Evolutionary conservation across 2,797 vertebrate genomes (phyloP), one percentile per base, ranked within the genome.

Genomic region (Mastacembelus armatus): DNA sequence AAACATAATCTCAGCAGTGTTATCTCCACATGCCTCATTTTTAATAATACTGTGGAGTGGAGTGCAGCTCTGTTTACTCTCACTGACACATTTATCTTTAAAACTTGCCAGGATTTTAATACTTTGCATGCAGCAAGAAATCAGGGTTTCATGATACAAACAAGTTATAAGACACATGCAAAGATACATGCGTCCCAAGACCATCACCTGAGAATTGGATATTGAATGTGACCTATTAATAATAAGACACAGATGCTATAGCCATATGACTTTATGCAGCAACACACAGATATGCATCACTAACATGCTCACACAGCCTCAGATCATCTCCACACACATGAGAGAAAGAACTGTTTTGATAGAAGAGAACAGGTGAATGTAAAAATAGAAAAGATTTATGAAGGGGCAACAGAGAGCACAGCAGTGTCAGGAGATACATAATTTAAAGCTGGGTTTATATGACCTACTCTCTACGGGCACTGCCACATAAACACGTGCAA

Each of bases 221-320:
- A 58, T 21, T 63, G 42, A 26, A 59, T 40, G 51, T 62, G 42
- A 74, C n/a, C n/a, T n/a, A 62, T 59, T 60, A 66, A 69, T 51
- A 67, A 67, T 58, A 32, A 7, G 42, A 29, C 42, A 55, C 57
- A 82, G 80, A 81, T 81, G 74, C 50, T 21, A 2, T 32, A 38
- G 38, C 59, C 83, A 77, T 74, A 67, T 81, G 72, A 60, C 19
- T 68, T 76, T 4, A 71, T 56, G 80, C 60, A 77, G 66, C 54
- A 55, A 32, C 33, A 35, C 35, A 65, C 81, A 60, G 35, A 84
- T 79, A 63, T 56, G 60, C 59, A 38, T 29, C 38, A 10, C 60
- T 51, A 49, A 58, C 19, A 56, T 35, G 24, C 16, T 30, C 16
- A 49, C 38, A 67, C 51, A 66, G 14, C 9, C n/a, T 30, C 40